Evolutionary conservation across 2,888 invertebrate species (phyloP), one percentile per base, ranked within the genome.

Genomic region (Tetramorium bicarinatum): DNA sequence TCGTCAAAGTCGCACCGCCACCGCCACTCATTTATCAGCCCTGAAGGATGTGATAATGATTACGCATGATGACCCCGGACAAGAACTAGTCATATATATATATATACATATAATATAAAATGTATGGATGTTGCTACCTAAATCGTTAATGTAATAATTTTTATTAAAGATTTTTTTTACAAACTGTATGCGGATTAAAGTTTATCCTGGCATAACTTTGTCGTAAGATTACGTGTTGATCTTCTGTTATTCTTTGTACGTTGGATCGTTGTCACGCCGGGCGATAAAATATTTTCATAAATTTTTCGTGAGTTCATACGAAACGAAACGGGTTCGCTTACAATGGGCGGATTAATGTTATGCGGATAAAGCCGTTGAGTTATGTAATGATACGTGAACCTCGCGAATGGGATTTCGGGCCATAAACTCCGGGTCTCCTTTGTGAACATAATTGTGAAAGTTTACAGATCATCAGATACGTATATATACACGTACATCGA

Each of bases 11-110:
- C 9, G 79, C 79, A 3, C 80, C 89, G 0, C 49, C 52, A 9
- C 41, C 29, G 13, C 69, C 77, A n/a, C 29, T 89, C 6, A 91
- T 94, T 15, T 84, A 84, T 34, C 82, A 83, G 13, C 79, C 61
- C 41, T 90, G 67, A 72, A 7, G 8, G 21, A 64, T 18, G 44
- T 29, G 52, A 52, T 64, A 13, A 25, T 21, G 38, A 56, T 41
- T 56, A 18, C 66, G 44, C 64, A n/a, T 18, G 64, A 74, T 44
- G 21, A 38, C 6, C 21, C 15, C 4, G 15, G 29, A 74, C 25
- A 25, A 47, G 29, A 44, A 67, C 88, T 89, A 88, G 88, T 89
- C 89, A 89, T 34, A 71, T 87, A 85, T 82, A 86, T 83, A 85
- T 61, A 83, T 86, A 86, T 83, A 85, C 56, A 83, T 86, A 34